These are phyloP conservation scores for Margaritifera margaritifera DNA, from an alignment of 2,888 invertebrate species.

Conservation along the genomic window DNA sequence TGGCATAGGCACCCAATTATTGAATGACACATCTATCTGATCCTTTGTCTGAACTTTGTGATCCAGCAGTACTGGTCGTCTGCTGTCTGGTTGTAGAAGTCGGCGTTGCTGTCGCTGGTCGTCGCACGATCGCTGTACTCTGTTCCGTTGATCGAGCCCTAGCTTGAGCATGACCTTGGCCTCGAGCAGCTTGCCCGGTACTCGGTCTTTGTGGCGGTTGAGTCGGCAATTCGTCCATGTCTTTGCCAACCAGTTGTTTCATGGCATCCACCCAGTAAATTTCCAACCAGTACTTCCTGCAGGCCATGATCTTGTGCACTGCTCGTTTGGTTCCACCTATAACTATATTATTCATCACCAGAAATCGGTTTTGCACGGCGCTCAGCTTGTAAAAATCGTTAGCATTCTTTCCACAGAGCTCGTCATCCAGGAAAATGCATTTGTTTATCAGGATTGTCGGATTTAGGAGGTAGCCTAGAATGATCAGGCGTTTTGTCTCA, in stretches of 20 bases:
- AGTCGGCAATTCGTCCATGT: no score
- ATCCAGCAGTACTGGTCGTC: no score
- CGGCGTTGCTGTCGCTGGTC: no score
- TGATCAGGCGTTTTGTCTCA: slow-evolving; percentile 14
- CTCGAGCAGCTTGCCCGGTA: no score
- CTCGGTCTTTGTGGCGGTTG: no score
- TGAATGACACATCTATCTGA: no score
- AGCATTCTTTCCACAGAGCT: slow-evolving; percentile 19
- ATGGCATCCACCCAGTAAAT: slow-evolving; percentile 16
- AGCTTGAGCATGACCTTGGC: no score
- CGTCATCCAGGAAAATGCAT: slow-evolving; percentile 24
- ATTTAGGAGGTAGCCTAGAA: slow-evolving; percentile 15
- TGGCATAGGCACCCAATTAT: no score
- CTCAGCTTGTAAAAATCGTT: slow-evolving; percentile 29
- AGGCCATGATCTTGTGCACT: slow-evolving; percentile 20
- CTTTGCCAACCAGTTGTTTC: slow-evolving; percentile 1
- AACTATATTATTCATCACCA: slow-evolving; percentile 19
- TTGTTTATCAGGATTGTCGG: slow-evolving; percentile 19
- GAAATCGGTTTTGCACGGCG: slow-evolving; percentile 11
- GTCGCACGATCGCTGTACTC: no score
- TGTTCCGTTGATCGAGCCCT: no score
- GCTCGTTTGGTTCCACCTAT: slow-evolving; percentile 20
- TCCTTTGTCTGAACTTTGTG: no score
- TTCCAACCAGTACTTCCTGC: slow-evolving; percentile 18
- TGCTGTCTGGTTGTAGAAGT: no score